Base-by-base conservation (phyloP, 1,140 invertebrate genomes). In the Geopemphigus sp. region DNA sequence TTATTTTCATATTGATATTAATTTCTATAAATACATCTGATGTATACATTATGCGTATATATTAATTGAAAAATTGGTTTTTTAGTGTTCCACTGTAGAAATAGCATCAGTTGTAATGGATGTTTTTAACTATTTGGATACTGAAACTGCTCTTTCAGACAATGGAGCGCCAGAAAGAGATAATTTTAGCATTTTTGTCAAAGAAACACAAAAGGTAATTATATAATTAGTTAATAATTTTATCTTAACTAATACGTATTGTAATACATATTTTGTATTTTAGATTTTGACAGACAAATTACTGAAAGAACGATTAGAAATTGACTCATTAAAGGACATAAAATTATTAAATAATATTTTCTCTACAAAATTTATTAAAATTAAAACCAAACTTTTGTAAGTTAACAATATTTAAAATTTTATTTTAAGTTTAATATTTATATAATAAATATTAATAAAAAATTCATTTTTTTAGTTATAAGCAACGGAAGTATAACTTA, bases 401-500 rank as follows among this genome's bases (percentile, higher is more conserved):
- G 95, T 94, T 84, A n/a, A n/a, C n/a, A n/a, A n/a, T n/a, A n/a
- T n/a, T n/a, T 83, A 81, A 80, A 82, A 50, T 64, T 74, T 80
- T 74, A 19, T 24, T 47, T 80, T 29, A 14, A 72, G n/a, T 81
- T 78, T 63, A n/a, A 19, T 32, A 11, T 24, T 0, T 82, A 70
- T 78, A 12, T 22, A 19, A 81, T 15, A 54, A n/a, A 14, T 73
- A 70, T 47, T n/a, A 32, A 56, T 50, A 14, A 80, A 73, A 82
- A 57, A 53, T 82, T 57, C 72, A 81, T 81, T 83, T 82, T 84
- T 84, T 78, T 86, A 98, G 96, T 86, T 99, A 99, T 85, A 99
- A 99, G 86, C 98, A 99, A 86, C 91, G 97, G 83, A 99, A 99
- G 84, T 99, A 98, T 86, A 99, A 99, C 88, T 88, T 99, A 81